Evolutionary conservation across 2,888 invertebrate species (phyloP).

Genomic region (Acanthacorydalis orientalis): DNA sequence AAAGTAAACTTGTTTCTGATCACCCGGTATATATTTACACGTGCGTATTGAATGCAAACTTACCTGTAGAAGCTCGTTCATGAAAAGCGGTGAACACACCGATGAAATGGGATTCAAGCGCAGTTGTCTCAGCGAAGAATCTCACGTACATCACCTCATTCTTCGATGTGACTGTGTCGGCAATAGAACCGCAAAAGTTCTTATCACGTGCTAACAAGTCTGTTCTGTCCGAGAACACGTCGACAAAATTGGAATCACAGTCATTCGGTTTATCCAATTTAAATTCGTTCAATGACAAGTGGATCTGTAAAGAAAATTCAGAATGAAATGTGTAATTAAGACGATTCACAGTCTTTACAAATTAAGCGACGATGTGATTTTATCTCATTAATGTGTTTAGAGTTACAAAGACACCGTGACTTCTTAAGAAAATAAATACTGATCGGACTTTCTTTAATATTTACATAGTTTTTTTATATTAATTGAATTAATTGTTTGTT

Average conservation of each 20-base stretch:
- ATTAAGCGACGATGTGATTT: too few species aligned
- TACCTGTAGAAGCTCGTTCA: constrained; percentile 29
- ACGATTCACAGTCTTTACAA: not conserved
- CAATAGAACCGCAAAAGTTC: constrained; percentile 74
- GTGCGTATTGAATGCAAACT: too few species aligned
- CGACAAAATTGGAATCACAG: constrained; percentile 59
- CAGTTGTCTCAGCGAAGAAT: constrained; percentile 47
- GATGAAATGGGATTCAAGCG: constrained; percentile 42
- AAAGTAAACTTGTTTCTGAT: too few species aligned
- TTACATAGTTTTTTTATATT: too few species aligned
- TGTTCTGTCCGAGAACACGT: constrained; percentile 48
- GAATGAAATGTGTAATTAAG: constrained; percentile 1
- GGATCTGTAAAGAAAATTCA: constrained; percentile 36
- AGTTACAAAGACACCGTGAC: too few species aligned
- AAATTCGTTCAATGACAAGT: constrained; percentile 47
- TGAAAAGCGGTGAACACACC: constrained; percentile 62
- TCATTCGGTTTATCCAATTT: constrained; percentile 55
- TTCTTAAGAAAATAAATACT: too few species aligned
- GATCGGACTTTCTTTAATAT: too few species aligned
- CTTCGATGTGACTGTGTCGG: constrained; percentile 53
- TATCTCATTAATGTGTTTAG: not conserved
- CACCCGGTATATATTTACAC: too few species aligned
- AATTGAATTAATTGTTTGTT: too few species aligned
- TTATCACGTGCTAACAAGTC: constrained; percentile 41
- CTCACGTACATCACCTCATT: constrained; percentile 57